Percentiles rank a stretch among this genome's conserved stretches.
Evolutionary conservation across 2,113 vertebrate species (phyloP).

Genomic region (Rhinopomastus cyanomelas): DNA sequence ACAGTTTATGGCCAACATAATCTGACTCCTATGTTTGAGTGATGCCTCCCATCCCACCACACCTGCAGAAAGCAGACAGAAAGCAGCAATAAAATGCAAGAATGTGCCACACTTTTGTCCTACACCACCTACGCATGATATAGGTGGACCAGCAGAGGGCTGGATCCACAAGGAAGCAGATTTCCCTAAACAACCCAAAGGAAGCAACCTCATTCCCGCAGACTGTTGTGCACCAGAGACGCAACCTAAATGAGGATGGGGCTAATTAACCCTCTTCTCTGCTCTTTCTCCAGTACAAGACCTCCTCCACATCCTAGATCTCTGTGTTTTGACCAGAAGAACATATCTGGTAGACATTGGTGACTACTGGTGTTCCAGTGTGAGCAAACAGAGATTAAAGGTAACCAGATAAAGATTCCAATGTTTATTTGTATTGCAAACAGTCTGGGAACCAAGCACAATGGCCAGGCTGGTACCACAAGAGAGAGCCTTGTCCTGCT

Average conservation of each 20-base stretch:
- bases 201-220: background rate
- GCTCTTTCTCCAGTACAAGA: background rate
- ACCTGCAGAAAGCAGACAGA: background rate
- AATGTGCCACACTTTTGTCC: accelerated
- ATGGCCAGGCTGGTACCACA: accelerated
- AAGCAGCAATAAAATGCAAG: background rate
- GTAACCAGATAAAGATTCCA: background rate
- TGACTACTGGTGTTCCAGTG: background rate
- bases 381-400: background rate
- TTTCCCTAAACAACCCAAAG: background rate
- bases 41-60: background rate
- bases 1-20: background rate
- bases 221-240: background rate
- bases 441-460: background rate
- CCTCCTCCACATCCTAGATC: background rate
- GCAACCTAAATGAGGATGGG: background rate
- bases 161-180: background rate
- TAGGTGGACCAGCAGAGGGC: background rate
- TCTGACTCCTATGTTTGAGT: background rate
- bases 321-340: background rate
- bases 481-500: background rate
- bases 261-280: background rate
- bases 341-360: background rate
- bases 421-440: background rate
- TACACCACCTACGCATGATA: accelerated